A percentile compares a stretch with the other conserved stretches of the same genome.
Evolutionary conservation across 2,113 vertebrate species (phyloP).

Genomic region (Motacilla tschutschensis): DNA sequence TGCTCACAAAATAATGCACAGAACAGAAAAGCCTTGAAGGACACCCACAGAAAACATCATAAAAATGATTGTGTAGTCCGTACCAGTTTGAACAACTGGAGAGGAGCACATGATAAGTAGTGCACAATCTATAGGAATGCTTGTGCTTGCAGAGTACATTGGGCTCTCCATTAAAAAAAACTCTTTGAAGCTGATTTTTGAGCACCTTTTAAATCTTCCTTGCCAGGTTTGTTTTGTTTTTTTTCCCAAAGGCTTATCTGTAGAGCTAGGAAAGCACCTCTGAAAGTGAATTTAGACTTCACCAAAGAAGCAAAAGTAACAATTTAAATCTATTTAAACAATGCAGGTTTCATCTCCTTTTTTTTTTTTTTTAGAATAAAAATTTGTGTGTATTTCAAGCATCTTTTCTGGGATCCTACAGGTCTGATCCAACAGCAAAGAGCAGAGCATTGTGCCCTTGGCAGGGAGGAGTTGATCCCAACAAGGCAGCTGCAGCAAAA

Average conservation of each 20-base stretch:
- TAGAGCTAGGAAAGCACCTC: neutral
- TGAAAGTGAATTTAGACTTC: neutral
- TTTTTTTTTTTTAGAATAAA: neutral
- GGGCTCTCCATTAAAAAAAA: neutral
- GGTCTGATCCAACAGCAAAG: neutral
- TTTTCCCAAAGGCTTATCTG: neutral
- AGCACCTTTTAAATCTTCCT: neutral
- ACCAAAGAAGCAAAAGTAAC: neutral
- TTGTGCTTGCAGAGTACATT: neutral
- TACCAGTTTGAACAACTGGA: neutral
- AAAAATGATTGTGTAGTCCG: neutral
- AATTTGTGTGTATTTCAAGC: neutral
- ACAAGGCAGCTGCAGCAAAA: neutral
- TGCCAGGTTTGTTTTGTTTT: fast-evolving
- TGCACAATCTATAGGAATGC: neutral
- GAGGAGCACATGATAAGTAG: neutral
- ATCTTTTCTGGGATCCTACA: neutral
- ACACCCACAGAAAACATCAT: neutral
- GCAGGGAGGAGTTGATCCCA: fast-evolving
- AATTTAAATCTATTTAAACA: neutral
- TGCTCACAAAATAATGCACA: neutral
- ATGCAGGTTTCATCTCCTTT: neutral
- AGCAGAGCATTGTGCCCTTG: neutral
- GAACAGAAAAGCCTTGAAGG: neutral
- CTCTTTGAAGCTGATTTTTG: neutral